These are phyloP conservation scores for Sylvicapra grimmia DNA, from an alignment of 2,113 vertebrate species.

Conservation along the genomic window DNA sequence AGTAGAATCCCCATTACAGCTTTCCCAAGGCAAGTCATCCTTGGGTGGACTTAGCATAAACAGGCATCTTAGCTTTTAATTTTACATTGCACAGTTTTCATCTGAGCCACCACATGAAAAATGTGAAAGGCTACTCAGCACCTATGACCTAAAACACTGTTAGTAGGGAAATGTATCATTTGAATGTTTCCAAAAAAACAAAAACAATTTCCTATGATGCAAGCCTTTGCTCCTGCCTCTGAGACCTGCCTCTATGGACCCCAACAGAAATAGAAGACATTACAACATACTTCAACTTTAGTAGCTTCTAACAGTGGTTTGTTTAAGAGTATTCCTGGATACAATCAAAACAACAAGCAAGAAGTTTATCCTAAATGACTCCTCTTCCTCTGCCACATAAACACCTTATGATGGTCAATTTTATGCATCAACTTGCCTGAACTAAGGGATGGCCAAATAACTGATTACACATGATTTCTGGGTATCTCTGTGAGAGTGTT, in stretches of 20 bases:
- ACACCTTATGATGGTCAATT: neutral
- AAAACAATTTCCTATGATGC: neutral
- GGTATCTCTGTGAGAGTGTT: neutral
- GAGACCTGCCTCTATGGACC: neutral
- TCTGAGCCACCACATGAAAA: neutral
- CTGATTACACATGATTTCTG: neutral
- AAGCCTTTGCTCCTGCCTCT: neutral
- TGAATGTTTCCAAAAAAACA: neutral
- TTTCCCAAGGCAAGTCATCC: neutral
- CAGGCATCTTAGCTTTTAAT: neutral
- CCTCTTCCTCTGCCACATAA: neutral
- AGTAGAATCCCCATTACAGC: neutral
- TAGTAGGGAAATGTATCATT: neutral
- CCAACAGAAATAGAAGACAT: neutral
- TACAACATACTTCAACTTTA: neutral
- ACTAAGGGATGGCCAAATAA: neutral
- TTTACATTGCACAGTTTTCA: neutral
- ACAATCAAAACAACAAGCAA: neutral
- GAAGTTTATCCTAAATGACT: neutral
- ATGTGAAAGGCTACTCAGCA: neutral
- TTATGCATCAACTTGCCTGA: neutral
- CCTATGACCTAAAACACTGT: neutral
- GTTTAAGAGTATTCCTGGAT: neutral
- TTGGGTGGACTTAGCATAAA: neutral
- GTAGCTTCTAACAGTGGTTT: neutral